These are phyloP conservation scores for Grammomys surdaster DNA, from an alignment of 2,113 vertebrate genomes.

Conservation along the genomic window DNA sequence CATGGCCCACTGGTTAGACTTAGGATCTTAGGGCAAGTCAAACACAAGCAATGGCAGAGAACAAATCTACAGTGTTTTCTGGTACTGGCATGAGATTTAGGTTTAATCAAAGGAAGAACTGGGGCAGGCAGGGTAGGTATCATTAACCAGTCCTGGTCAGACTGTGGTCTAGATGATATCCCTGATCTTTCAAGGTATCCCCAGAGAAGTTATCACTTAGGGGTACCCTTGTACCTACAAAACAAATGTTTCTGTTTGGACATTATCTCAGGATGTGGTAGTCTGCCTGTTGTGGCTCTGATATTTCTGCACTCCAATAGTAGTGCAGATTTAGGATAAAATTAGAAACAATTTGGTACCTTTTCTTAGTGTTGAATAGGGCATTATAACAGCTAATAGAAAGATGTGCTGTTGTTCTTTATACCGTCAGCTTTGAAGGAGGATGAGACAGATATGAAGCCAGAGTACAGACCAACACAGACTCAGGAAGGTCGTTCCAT, in stretches of 20 bases:
- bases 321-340: neutral
- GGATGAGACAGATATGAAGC: neutral
- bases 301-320: neutral
- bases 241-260: neutral
- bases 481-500: neutral
- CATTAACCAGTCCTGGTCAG: neutral
- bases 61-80: neutral
- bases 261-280: too few species aligned
- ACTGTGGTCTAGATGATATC: neutral
- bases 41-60: neutral
- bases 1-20: neutral
- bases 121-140: neutral
- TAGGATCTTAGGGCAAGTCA: neutral
- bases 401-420: neutral
- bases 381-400: neutral
- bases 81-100: neutral
- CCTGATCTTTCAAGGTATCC: neutral
- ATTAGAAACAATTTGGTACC: too few species aligned
- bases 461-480: neutral
- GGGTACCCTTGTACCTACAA: fast-evolving
- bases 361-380: neutral
- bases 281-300: neutral
- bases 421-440: neutral
- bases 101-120: neutral
- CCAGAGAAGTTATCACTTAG: neutral